A percentile compares a stretch with the other conserved stretches of the same genome.
phyloP scores from a whole-genome alignment of 1,140 invertebrate genomes.

The Zaprionus davidi region DNA sequence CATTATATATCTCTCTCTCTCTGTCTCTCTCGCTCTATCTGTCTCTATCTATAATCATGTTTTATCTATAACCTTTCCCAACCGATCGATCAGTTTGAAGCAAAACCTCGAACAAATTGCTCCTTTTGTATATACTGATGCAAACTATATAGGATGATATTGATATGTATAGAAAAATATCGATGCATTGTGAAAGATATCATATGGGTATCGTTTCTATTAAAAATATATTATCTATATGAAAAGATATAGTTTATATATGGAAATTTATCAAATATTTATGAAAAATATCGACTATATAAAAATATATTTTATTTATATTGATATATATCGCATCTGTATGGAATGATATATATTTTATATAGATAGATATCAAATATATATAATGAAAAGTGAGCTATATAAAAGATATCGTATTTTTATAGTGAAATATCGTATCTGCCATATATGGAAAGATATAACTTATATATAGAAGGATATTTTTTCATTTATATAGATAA shows the following conservation, averaged over 20 bases:
- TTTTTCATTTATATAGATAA: too few relatives aligned
- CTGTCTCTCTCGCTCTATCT: not conserved
- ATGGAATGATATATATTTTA: too few relatives aligned
- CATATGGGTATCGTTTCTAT: not conserved
- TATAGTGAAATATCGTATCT: too few relatives aligned
- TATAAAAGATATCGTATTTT: too few relatives aligned
- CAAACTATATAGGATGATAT: constrained; percentile 24
- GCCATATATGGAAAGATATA: too few relatives aligned
- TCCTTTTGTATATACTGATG: constrained; percentile 61
- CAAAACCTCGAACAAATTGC: constrained; percentile 79
- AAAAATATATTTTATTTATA: not conserved
- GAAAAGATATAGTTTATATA: not conserved
- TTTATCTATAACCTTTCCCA: not conserved
- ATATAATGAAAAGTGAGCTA: too few relatives aligned
- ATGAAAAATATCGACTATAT: not conserved
- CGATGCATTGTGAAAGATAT: not conserved
- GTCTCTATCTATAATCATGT: not conserved
- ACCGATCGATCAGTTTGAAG: constrained; percentile 54
- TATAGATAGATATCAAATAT: too few relatives aligned
- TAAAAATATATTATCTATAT: too few relatives aligned
- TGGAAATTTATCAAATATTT: not conserved
- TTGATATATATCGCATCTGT: too few relatives aligned
- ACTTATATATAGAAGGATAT: not conserved
- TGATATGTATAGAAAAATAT: not conserved
- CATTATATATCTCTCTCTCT: not conserved